A percentile compares a stretch with the other conserved stretches of the same genome.
phyloP scores from a whole-genome alignment of 2,888 invertebrate species.

The Brenthis ino region DNA sequence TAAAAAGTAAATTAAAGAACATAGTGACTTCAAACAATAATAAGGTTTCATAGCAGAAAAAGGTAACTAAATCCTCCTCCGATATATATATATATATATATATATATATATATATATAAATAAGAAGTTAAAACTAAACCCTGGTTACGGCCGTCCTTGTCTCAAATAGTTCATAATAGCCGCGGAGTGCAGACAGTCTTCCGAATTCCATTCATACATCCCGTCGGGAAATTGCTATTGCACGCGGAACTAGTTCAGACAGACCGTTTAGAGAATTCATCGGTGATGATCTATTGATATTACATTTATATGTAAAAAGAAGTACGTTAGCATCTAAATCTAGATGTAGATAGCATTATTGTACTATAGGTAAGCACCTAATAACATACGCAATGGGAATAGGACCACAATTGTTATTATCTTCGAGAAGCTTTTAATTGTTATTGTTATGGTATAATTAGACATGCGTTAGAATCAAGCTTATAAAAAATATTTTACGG shows the following conservation, averaged over 20 bases:
- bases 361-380: too few relatives aligned
- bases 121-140: conserved; percentile 8
- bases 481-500: conserved; percentile 10
- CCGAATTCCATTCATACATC: conserved; percentile 56
- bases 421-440: conserved; percentile 21
- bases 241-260: conserved; percentile 45
- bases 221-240: conserved; percentile 59
- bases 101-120: too few relatives aligned
- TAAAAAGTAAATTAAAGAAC: too few relatives aligned
- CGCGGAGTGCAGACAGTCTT: conserved; percentile 45
- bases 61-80: too few relatives aligned
- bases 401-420: not conserved
- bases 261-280: conserved; percentile 46
- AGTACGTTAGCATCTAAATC: not conserved
- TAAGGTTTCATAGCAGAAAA: too few relatives aligned
- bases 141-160: conserved; percentile 21
- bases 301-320: not conserved
- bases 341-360: too few relatives aligned
- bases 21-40: too few relatives aligned
- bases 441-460: conserved; percentile 28
- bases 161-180: conserved; percentile 32
- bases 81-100: too few relatives aligned
- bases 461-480: conserved; percentile 8
- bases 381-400: too few relatives aligned
- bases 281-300: conserved; percentile 11